Conservation (phyloP, 2,797 vertebrate genomes). For the Cuculus canorus region DNA sequence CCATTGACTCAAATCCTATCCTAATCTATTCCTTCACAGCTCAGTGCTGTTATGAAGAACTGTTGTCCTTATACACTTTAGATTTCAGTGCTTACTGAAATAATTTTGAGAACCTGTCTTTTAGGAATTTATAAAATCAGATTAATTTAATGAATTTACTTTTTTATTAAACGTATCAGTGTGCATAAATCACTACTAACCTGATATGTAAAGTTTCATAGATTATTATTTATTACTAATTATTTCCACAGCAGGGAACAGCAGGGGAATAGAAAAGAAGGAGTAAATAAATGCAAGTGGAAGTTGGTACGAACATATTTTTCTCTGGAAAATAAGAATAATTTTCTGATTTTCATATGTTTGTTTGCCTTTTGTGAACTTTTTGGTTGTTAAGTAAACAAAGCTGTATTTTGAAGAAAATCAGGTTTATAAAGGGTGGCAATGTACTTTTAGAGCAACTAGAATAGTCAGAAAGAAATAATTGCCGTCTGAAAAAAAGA, state of each 20-base stretch:
- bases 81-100: not conserved
- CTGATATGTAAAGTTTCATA: not conserved
- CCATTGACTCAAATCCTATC: not conserved
- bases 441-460: not conserved
- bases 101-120: not conserved
- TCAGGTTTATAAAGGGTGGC: not conserved
- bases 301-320: not conserved
- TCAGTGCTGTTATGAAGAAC: not conserved
- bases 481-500: not conserved
- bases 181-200: not conserved
- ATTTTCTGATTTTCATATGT: not conserved
- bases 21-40: not conserved
- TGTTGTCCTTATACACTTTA: not conserved
- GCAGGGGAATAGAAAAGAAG: not conserved
- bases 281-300: not conserved
- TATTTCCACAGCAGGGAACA: not conserved
- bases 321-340: not conserved
- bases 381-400: not conserved
- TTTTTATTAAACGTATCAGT: not conserved
- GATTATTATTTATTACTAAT: not conserved
- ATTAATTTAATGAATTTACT: not conserved
- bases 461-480: not conserved
- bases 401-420: not conserved
- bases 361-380: not conserved
- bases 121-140: not conserved